Evolutionary conservation across 2,113 vertebrate genomes (phyloP).

Genomic region (Rana temporaria): DNA sequence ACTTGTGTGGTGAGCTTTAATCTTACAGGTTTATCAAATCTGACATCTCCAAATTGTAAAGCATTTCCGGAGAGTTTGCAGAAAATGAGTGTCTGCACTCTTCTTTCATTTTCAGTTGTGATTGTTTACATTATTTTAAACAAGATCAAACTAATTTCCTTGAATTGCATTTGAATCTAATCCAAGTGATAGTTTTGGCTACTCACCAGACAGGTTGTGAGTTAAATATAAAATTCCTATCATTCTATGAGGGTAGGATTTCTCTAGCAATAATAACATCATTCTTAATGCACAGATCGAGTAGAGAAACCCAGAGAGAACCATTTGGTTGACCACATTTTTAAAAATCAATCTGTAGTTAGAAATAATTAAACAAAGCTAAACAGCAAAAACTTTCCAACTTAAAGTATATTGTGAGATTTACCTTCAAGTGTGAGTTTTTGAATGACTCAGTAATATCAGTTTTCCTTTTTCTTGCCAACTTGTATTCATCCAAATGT

Average conservation of each 20-base stretch:
- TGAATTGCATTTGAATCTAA: slow-evolving; percentile 27
- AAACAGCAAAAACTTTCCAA: slow-evolving; percentile 21
- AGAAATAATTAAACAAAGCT: slow-evolving; percentile 42
- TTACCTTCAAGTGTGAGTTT: too few relatives aligned
- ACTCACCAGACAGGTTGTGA: slow-evolving; percentile 36
- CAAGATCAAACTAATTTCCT: slow-evolving; percentile 15
- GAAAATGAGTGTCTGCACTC: not conserved
- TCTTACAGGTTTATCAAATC: not conserved
- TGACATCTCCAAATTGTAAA: slow-evolving; percentile 19
- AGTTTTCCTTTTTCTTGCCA: too few relatives aligned
- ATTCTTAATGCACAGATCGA: slow-evolving; percentile 36
- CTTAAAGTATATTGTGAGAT: not conserved
- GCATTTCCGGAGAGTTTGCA: not conserved
- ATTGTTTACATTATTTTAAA: slow-evolving; percentile 42
- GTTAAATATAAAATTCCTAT: slow-evolving; percentile 52
- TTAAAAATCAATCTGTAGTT: slow-evolving; percentile 39
- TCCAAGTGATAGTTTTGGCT: slow-evolving; percentile 45
- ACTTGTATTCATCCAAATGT: too few relatives aligned
- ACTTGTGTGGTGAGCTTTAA: too few relatives aligned
- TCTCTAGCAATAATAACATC: slow-evolving; percentile 45
- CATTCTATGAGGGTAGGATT: slow-evolving; percentile 42
- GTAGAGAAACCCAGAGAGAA: slow-evolving; percentile 45
- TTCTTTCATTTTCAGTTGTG: slow-evolving; percentile 5
- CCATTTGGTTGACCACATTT: slow-evolving; percentile 42
- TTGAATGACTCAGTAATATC: too few relatives aligned